These are phyloP conservation scores for Atrina japonica DNA, from an alignment of 2,888 invertebrate species.

Conservation along the genomic window DNA sequence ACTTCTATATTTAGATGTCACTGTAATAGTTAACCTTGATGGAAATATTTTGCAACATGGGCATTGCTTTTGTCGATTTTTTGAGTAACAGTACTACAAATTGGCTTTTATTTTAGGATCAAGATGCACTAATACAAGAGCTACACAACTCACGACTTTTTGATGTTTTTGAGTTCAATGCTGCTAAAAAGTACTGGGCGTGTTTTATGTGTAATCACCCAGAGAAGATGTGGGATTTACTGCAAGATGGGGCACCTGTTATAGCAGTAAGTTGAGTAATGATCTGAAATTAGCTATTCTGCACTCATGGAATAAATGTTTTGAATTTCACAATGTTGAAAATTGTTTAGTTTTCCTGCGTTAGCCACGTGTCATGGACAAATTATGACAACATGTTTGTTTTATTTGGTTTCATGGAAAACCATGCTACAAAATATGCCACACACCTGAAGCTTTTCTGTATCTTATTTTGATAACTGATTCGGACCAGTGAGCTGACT, in stretches of 20 bases:
- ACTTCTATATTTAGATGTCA: too few species aligned
- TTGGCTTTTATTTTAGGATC: constrained; percentile 82
- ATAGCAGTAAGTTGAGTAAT: constrained; percentile 84
- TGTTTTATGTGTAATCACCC: constrained; percentile 97
- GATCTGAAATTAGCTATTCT: background rate
- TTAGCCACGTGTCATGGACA: background rate
- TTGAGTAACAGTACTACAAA: too few species aligned
- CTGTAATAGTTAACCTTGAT: too few species aligned
- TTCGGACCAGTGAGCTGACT: too few species aligned
- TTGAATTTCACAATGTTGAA: too few species aligned
- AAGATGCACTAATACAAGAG: constrained; percentile 92
- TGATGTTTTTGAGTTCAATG: constrained; percentile 93
- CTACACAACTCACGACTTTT: constrained; percentile 92
- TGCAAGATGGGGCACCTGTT: constrained; percentile 90
- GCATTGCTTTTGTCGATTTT: too few species aligned
- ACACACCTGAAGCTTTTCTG: too few species aligned
- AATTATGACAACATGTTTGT: background rate
- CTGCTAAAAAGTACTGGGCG: constrained; percentile 87
- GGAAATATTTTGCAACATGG: too few species aligned
- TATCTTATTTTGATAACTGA: too few species aligned
- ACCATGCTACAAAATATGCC: too few species aligned
- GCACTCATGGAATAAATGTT: background rate
- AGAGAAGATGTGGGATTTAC: constrained; percentile 91
- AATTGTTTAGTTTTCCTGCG: too few species aligned
- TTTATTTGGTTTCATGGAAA: background rate